Evolutionary conservation across 2,888 invertebrate genomes (phyloP), one percentile per base, ranked within the genome.

Genomic region (Allophyes oxyacanthae): DNA sequence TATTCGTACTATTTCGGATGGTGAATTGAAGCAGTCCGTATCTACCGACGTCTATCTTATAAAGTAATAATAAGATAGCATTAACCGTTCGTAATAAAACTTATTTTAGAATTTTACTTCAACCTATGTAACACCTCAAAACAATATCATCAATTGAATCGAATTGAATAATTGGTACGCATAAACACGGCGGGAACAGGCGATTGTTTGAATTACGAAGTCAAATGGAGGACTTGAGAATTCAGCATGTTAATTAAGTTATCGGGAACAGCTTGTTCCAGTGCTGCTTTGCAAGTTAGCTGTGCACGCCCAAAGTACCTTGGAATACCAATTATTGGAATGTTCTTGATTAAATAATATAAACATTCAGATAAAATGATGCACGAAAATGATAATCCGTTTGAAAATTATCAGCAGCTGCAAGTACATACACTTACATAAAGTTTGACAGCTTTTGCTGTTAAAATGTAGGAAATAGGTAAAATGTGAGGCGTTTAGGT

Each of bases 171-270:
- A 68, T 70, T 61, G 48, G 46, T 49, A 65, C 52, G 62, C 57
- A 75, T 66, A 73, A 73, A 71, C 64, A 72, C 36, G 48, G 45
- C 33, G 30, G 37, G 65, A 58, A 64, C 62, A 55, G 67, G 58
- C 58, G 58, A 75, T 81, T 83, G 79, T 83, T 82, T 78, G 71
- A 79, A 79, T 79, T 74, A 64, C 67, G 70, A 81, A 86, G 80
- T 83, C 79, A 81, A 81, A 84, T 75, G 72, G 64, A 75, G 63
- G 66, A 77, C 77, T 82, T 74, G 64, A 76, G 78, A 75, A 82
- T 82, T 78, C 77, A 81, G 78, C 77, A 84, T 78, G 80, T 83
- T 87, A 87, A 87, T 88, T 83, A 81, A 83, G 82, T 83, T 85
- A 82, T 79, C 66, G 72, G 74, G 65, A 76, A 71, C 78, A 75